Conservation (phyloP, 2,888 invertebrate species). For the Salpingus planirostris region DNA sequence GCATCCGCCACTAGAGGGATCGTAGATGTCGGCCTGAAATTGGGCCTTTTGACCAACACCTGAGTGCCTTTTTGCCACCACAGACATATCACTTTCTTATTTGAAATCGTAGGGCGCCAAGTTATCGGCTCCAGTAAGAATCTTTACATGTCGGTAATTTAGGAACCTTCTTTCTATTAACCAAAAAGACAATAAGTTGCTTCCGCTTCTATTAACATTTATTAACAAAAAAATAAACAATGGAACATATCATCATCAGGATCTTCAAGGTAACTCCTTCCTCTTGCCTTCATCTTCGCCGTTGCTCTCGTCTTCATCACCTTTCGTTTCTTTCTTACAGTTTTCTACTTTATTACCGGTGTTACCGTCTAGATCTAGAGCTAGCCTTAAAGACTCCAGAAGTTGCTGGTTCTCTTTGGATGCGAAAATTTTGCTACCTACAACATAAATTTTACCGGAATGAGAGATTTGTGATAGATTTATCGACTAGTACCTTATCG, state of each 20-base stretch:
- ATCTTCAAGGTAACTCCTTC: no score
- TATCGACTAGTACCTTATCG: constrained; percentile 11
- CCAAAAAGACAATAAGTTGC: no score
- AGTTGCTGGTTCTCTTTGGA: constrained; percentile 48
- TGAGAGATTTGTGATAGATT: constrained; percentile 3
- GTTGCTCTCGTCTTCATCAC: constrained; percentile 25
- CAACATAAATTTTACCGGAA: neutral
- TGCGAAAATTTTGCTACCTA: constrained; percentile 48
- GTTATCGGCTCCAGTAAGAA: no score
- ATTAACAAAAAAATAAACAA: no score
- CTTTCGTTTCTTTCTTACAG: no score
- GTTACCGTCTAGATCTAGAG: no score
- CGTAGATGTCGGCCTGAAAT: constrained; percentile 46
- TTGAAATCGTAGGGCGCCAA: no score
- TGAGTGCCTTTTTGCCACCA: constrained; percentile 29
- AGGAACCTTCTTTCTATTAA: no score
- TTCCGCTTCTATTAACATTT: no score
- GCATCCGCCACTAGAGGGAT: constrained; percentile 50
- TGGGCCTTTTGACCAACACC: constrained; percentile 47
- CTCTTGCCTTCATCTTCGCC: constrained; percentile 21
- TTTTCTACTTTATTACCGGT: constrained; percentile 2
- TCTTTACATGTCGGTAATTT: no score
- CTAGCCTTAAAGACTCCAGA: constrained; percentile 53
- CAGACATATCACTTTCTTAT: no score
- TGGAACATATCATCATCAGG: no score